Conservation (phyloP, 2,113 vertebrate genomes). For the Phaethon lepturus region DNA sequence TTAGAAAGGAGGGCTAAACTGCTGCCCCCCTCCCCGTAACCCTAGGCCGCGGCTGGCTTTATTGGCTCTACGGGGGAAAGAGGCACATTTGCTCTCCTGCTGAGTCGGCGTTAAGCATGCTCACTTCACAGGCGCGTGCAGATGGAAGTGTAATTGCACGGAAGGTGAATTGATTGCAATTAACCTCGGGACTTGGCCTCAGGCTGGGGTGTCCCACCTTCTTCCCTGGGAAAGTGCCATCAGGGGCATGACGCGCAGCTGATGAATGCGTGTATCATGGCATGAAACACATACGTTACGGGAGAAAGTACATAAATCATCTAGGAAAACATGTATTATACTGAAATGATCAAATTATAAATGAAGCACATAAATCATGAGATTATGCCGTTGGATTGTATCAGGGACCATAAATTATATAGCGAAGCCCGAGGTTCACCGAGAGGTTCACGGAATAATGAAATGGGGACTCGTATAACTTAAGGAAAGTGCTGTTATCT, state of each 20-base stretch:
- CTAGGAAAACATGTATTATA: slow-evolving; percentile 78
- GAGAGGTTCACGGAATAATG: slow-evolving; percentile 75
- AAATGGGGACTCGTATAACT: slow-evolving; percentile 70
- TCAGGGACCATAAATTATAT: slow-evolving; percentile 80
- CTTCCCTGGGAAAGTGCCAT: slow-evolving; percentile 68
- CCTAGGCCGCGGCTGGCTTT: slow-evolving; percentile 54
- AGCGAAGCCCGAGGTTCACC: slow-evolving; percentile 73
- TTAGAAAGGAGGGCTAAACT: slow-evolving; percentile 27
- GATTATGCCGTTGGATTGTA: slow-evolving; percentile 78
- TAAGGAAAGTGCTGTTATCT: slow-evolving; percentile 60
- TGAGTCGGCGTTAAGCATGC: slow-evolving; percentile 57
- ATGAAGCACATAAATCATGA: slow-evolving; percentile 83
- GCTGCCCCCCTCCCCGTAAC: slow-evolving; percentile 26
- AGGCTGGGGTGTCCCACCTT: slow-evolving; percentile 75
- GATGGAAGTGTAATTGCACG: slow-evolving; percentile 93
- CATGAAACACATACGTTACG: slow-evolving; percentile 65
- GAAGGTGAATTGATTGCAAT: slow-evolving; percentile 89
- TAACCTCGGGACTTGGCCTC: slow-evolving; percentile 80
- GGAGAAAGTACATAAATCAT: slow-evolving; percentile 81
- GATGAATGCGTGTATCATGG: slow-evolving; percentile 73
- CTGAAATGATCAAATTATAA: slow-evolving; percentile 84
- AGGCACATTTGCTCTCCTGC: slow-evolving; percentile 49
- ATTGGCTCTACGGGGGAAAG: slow-evolving; percentile 48
- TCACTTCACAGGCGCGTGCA: slow-evolving; percentile 76
- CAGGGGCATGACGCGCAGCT: slow-evolving; percentile 21